Percentiles rank a stretch among this genome's conserved stretches.
These are phyloP conservation scores for Glandiceps talaboti DNA, from an alignment of 53 echinoderm and acorn worm genomes.

Conservation along the genomic window DNA sequence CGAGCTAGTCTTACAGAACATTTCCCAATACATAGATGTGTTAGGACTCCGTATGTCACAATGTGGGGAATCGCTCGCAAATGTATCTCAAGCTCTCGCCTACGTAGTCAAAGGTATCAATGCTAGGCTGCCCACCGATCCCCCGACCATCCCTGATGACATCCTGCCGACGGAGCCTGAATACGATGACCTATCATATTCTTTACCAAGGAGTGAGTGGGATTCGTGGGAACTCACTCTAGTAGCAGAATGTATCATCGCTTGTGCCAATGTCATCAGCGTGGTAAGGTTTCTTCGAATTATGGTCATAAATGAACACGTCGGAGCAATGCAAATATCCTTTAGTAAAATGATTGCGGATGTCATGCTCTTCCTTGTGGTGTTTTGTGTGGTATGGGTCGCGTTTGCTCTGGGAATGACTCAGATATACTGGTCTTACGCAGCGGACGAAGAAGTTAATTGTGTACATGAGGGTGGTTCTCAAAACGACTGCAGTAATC, in stretches of 20 bases:
- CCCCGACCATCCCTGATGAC: neutral
- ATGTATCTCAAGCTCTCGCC: neutral
- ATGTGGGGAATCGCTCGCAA: neutral
- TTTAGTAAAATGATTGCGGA: neutral
- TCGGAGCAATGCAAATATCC: neutral
- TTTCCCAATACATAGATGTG: neutral
- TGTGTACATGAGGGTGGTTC: neutral
- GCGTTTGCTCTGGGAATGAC: neutral
- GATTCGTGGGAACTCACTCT: neutral
- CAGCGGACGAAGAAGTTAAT: neutral
- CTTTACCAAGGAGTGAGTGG: neutral
- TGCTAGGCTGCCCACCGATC: neutral
- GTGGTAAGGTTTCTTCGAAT: neutral
- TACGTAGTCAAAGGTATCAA: neutral
- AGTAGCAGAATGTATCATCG: neutral
- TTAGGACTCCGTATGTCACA: neutral
- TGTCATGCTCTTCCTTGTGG: neutral
- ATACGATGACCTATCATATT: neutral
- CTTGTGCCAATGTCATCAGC: neutral
- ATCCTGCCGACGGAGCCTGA: neutral
- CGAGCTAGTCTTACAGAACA: neutral
- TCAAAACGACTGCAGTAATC: neutral
- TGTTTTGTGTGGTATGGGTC: neutral
- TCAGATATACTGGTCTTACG: neutral
- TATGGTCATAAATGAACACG: neutral